Conservation (phyloP, 2,888 invertebrate species). For the Salpingus planirostris region DNA sequence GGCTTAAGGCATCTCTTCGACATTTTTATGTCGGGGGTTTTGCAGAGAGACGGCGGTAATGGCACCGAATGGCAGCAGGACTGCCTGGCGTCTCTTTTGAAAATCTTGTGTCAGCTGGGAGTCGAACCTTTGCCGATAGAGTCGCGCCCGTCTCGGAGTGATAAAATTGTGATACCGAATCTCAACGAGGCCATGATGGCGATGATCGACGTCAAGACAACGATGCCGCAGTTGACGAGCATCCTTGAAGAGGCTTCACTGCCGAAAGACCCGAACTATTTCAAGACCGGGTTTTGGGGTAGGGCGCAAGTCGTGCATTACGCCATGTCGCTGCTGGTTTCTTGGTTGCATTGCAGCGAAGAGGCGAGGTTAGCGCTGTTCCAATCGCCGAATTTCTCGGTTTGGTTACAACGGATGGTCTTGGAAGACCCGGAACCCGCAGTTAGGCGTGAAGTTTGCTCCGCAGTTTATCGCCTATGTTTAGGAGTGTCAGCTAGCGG, state of each 20-base stretch:
- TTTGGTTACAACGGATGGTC: conserved; percentile 76
- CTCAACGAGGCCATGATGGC: conserved; percentile 68
- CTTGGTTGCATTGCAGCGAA: conserved; percentile 83
- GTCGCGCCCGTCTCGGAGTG: conserved; percentile 39
- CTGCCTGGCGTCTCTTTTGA: conserved; percentile 78
- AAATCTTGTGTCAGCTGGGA: conserved; percentile 79
- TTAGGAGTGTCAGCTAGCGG: conserved; percentile 50
- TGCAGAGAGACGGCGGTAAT: conserved; percentile 63
- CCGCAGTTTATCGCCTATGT: conserved; percentile 83
- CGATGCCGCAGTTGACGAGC: conserved; percentile 74
- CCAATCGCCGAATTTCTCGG: conserved; percentile 61
- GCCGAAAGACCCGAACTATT: conserved; percentile 70
- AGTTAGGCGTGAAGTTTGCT: conserved; percentile 84
- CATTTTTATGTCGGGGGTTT: conserved; percentile 79
- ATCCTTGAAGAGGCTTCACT: conserved; percentile 81
- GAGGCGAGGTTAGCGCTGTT: conserved; percentile 70
- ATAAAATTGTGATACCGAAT: conserved; percentile 60
- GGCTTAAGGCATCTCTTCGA: conserved; percentile 82
- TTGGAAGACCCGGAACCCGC: conserved; percentile 89
- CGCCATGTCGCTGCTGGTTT: conserved; percentile 84
- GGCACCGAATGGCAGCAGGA: conserved; percentile 93
- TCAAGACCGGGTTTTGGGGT: conserved; percentile 90
- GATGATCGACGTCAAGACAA: conserved; percentile 78
- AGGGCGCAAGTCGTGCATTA: conserved; percentile 88
- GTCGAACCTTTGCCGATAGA: conserved; percentile 48